Conservation (phyloP, 2,888 invertebrate genomes). For the Heliconius ethilla region DNA sequence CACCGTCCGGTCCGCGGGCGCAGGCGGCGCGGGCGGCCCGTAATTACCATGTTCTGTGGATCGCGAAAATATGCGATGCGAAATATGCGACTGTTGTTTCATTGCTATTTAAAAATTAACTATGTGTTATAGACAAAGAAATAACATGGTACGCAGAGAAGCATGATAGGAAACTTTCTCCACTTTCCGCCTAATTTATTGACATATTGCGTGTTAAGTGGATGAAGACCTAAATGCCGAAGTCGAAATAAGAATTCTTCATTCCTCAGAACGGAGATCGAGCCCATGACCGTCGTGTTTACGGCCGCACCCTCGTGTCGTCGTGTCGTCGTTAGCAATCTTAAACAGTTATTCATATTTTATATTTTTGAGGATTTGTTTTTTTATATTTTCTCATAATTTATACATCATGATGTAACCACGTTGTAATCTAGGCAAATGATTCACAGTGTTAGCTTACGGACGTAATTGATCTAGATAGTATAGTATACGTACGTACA, state of each 20-base stretch:
- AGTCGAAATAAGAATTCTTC: too few species aligned
- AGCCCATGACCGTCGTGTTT: too few species aligned
- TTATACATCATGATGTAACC: constrained; percentile 31
- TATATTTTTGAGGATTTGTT: background rate
- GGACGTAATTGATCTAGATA: constrained; percentile 35
- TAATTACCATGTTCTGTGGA: constrained; percentile 42
- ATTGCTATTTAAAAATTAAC: constrained; percentile 8
- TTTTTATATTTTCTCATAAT: constrained; percentile 5
- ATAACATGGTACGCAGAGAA: too few species aligned
- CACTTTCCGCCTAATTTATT: too few species aligned
- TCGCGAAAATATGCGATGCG: constrained; percentile 22
- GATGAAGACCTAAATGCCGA: too few species aligned
- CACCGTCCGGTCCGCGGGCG: constrained; percentile 27
- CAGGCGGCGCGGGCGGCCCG: constrained; percentile 19
- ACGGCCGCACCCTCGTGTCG: too few species aligned
- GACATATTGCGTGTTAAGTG: too few species aligned
- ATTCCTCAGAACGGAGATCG: too few species aligned
- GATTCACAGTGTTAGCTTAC: constrained; percentile 29
- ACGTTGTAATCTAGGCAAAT: constrained; percentile 29
- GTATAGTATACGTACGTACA: constrained; percentile 22
- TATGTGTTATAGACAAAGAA: background rate
- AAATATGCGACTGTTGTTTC: constrained; percentile 10
- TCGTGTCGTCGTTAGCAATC: too few species aligned
- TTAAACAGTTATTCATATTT: background rate
- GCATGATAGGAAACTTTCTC: too few species aligned